Conservation (phyloP, 2,797 vertebrate genomes). For the Numenius phaeopus region DNA sequence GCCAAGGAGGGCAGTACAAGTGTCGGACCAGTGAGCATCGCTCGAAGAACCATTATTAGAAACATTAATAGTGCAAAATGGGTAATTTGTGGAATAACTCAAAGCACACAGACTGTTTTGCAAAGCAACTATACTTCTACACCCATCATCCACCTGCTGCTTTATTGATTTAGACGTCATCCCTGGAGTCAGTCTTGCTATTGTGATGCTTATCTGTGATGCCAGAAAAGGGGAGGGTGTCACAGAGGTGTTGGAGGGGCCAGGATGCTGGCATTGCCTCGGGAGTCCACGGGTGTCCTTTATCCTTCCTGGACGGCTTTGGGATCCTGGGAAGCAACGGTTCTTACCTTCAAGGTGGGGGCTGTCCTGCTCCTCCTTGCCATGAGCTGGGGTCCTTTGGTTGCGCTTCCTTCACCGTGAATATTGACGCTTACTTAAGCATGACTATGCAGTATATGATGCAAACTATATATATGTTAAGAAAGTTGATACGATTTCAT, state of each 20-base stretch:
- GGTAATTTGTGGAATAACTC: background rate
- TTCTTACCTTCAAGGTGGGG: background rate
- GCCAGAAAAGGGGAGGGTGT: background rate
- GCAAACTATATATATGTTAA: background rate
- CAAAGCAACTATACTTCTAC: background rate
- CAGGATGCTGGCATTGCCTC: fast-evolving
- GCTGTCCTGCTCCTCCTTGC: background rate
- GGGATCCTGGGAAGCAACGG: background rate
- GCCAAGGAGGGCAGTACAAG: background rate
- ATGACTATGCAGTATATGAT: background rate
- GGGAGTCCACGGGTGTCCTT: background rate
- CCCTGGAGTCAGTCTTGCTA: background rate
- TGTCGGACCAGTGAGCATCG: fast-evolving
- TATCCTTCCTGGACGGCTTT: background rate
- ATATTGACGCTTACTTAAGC: background rate
- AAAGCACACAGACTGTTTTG: background rate
- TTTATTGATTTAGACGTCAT: background rate
- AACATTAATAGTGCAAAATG: background rate
- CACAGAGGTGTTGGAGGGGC: background rate
- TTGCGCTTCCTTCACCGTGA: background rate
- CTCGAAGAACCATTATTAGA: background rate
- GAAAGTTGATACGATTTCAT: background rate
- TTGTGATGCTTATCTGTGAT: background rate
- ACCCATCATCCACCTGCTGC: background rate
- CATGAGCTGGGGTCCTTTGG: background rate